Evolutionary conservation across 1,140 invertebrate genomes (phyloP), one percentile per base, ranked within the genome.

Genomic region (Penaeus indicus): DNA sequence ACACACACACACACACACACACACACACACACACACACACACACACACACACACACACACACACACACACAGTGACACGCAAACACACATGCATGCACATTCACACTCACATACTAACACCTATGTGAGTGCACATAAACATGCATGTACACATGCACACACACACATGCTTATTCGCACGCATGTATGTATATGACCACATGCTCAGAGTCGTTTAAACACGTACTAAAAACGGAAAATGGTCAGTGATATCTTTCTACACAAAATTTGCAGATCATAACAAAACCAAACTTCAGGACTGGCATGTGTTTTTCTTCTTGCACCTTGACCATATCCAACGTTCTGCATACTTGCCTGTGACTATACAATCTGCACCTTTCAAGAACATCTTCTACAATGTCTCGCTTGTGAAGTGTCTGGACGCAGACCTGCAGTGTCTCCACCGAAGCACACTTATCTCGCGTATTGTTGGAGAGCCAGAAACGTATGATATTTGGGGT

Each of bases 231-330:
- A 54, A 54, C 54, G 16, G n/a, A 7, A 19, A 32, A 27, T 5
- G n/a, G n/a, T 27, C 72, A 75, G 72, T 75, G 8, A 25, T 27
- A 75, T 16, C 42, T 38, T 75, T 19, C 27, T 13, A 27, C 42
- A 27, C 42, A 32, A 32, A 38, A 10, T 21, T 75, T 75, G 27
- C 85, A 86, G 85, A 86, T 54, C 77, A 32, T 32, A 0, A 16
- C 18, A 47, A 81, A 11, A 86, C 77, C 3, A 81, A 18, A 13
- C 78, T 81, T n/a, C 8, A 61, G 64, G 85, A 86, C 13, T 86
- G 85, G 85, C 77, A 86, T 42, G 85, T 86, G 62, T 86, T 86
- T n/a, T 86, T 86, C 85, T 86, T 69, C 60, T 22, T 86, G 19
- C 85, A 86, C 60, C 2, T 54, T 22, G 78, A 86, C 63, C 79